A percentile compares a stretch with the other conserved stretches of the same genome.
phyloP scores from a whole-genome alignment of 2,113 vertebrate genomes.

The Agapornis roseicollis region DNA sequence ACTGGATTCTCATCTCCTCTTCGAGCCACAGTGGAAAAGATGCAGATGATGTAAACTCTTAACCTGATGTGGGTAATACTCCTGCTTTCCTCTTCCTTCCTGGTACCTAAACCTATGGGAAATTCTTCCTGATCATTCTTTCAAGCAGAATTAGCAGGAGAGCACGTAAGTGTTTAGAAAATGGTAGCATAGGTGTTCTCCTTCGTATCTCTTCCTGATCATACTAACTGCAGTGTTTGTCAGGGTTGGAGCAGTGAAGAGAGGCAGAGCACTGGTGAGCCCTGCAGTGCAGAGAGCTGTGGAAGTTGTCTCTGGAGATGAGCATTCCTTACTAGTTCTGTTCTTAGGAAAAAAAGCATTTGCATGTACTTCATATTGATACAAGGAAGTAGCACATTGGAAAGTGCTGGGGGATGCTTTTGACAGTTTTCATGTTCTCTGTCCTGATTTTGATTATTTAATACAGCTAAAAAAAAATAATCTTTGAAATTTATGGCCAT shows the following conservation, averaged over 20 bases:
- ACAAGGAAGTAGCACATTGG: not conserved
- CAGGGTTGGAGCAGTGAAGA: not conserved
- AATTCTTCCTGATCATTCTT: not conserved
- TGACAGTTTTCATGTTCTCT: not conserved
- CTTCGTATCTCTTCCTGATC: not conserved
- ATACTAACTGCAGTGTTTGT: not conserved
- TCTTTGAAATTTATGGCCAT: not conserved
- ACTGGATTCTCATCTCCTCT: not conserved
- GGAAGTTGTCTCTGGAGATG: not conserved
- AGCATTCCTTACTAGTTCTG: not conserved
- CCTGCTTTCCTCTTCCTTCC: not conserved
- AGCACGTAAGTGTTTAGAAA: not conserved
- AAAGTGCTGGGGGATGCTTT: not conserved
- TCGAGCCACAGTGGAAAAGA: not conserved
- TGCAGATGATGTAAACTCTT: not conserved
- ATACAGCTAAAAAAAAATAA: not conserved
- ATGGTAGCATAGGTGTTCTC: not conserved
- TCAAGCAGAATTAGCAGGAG: not conserved
- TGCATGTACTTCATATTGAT: not conserved
- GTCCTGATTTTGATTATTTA: not conserved
- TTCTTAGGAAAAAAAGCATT: not conserved
- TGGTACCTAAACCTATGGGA: not conserved
- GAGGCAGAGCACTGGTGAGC: not conserved
- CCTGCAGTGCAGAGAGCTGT: not conserved
- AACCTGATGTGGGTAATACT: not conserved